Base-by-base conservation (phyloP, 2,113 vertebrate genomes). In the Nanorana parkeri region DNA sequence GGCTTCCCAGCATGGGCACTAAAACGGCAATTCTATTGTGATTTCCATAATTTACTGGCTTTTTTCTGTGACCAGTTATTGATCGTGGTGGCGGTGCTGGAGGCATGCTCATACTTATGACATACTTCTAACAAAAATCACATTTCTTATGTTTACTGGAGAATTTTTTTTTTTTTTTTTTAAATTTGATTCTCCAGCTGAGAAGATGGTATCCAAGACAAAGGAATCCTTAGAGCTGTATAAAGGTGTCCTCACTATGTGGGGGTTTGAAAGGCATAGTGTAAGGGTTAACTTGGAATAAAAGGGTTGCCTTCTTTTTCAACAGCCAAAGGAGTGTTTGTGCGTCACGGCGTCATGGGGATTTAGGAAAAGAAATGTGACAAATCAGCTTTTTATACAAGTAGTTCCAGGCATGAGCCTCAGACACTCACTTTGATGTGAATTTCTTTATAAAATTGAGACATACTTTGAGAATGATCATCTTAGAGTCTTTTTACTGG, bases 11-110 rank as follows among this genome's bases (percentile, higher is more conserved):
- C 60, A 11, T 47, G 80, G 19, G n/a, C 2, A 32, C 60, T 65
- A 17, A 66, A 55, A 58, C 15, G 11, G n/a, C 52, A 23, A 82
- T 67, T 65, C 63, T 82, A 82, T 75, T 82, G 52, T 82, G 66
- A 66, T 75, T 66, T 75, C 51, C 69, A 56, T 56, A 66, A 75
- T 82, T 69, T 41, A n/a, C n/a, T 67, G 54, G 55, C 19, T 65
- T 61, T 81, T 56, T 75, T 75, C 4, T 79, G 61, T 58, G 8
- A 11, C 41, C 55, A 20, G 74, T 24, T 73, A 81, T 81, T 52
- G 80, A 81, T 74, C 20, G 20, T 41, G 61, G 2, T 20, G 26
- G n/a, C n/a, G n/a, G 54, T 28, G 60, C 19, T 73, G 56, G 23
- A 71, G 51, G 67, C 2, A 3, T 56, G 41, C 32, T 54, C 60